Percentiles rank a stretch among this genome's conserved stretches.
Evolutionary conservation across 2,888 invertebrate genomes (phyloP).

Genomic region (Saturnia japonica): DNA sequence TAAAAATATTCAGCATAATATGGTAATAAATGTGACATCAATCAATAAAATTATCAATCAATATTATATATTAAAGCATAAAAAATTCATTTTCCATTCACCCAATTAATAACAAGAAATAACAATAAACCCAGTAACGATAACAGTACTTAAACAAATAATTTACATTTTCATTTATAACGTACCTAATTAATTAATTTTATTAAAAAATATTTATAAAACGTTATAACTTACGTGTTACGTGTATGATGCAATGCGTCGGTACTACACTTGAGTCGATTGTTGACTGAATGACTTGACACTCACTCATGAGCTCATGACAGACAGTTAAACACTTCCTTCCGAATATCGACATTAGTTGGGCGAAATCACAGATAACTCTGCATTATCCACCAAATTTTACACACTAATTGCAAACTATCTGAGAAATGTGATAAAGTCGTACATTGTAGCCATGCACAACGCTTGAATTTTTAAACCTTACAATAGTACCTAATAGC

Average conservation of each 20-base stretch:
- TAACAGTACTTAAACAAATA: no score
- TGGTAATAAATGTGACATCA: no score
- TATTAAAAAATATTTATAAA: neutral
- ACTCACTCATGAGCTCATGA: no score
- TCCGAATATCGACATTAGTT: neutral
- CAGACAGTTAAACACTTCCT: neutral
- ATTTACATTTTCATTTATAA: neutral
- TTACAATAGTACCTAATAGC: neutral
- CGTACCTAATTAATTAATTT: neutral
- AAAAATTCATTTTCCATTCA: no score
- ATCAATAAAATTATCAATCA: no score
- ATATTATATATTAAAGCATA: no score
- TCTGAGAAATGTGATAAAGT: neutral
- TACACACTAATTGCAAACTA: neutral
- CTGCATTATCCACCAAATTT: neutral
- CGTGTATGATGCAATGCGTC: constrained; percentile 11
- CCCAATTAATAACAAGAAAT: neutral
- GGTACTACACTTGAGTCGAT: neutral
- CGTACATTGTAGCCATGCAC: neutral
- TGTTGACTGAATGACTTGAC: constrained; percentile 2
- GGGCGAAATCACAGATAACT: neutral
- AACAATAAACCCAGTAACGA: neutral
- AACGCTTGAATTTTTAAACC: neutral
- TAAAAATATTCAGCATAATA: no score
- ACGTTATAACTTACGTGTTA: neutral